Conservation (phyloP, 2,113 vertebrate species). For the Balaenoptera acutorostrata region DNA sequence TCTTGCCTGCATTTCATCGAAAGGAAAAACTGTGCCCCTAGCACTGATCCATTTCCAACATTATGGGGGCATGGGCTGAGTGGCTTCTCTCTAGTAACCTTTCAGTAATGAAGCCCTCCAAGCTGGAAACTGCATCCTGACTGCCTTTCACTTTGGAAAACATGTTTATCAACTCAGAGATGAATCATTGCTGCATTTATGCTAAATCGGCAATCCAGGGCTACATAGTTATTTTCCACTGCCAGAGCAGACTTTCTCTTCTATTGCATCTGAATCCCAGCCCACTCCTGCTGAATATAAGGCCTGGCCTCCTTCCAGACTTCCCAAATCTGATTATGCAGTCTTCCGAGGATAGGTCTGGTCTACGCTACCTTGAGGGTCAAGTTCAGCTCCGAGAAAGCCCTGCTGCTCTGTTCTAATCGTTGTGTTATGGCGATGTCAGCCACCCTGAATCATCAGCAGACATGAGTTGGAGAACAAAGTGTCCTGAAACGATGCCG, state of each 20-base stretch:
- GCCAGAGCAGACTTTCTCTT: not conserved
- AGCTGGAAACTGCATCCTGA: not conserved
- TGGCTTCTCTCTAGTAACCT: not conserved
- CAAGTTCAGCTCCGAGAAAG: conserved; percentile 21
- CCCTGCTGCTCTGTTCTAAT: conserved; percentile 24
- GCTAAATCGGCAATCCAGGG: not conserved
- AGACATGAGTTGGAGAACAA: conserved; percentile 18
- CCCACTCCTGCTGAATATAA: conserved; percentile 26
- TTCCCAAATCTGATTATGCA: not conserved
- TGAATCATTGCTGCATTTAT: conserved; percentile 43
- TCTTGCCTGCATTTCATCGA: not conserved
- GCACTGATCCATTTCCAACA: not conserved
- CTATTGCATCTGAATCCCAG: conserved; percentile 36
- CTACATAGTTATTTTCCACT: not conserved
- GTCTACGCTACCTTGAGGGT: not conserved
- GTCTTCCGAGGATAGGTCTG: conserved; percentile 31
- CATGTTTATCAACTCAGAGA: conserved; percentile 34
- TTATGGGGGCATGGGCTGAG: not conserved
- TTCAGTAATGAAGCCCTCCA: not conserved
- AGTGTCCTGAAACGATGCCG: not conserved
- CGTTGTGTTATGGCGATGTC: conserved; percentile 1
- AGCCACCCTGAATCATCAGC: conserved; percentile 41
- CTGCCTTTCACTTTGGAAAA: conserved; percentile 48
- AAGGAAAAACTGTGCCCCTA: not conserved
- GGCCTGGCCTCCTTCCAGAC: conserved; percentile 17